Conservation (phyloP, 2,888 invertebrate genomes). For the Syrphus vitripennis region DNA sequence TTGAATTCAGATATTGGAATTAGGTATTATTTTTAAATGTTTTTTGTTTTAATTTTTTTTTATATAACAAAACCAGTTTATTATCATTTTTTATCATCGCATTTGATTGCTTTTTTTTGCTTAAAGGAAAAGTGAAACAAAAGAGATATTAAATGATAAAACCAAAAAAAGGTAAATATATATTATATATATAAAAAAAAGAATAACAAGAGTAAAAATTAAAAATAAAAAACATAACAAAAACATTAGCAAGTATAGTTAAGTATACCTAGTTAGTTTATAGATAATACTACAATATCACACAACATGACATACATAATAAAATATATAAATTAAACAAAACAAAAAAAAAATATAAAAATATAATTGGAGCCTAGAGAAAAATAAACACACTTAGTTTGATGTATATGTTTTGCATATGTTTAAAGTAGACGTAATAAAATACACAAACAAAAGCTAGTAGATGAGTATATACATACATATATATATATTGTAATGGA, state of each 20-base stretch:
- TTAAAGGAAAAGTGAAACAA: slow-evolving; percentile 40
- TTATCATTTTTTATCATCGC: neutral
- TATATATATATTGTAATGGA: slow-evolving; percentile 61
- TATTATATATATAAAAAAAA: slow-evolving; percentile 67
- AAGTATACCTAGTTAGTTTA: slow-evolving; percentile 65
- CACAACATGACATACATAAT: slow-evolving; percentile 46
- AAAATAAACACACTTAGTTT: slow-evolving; percentile 64
- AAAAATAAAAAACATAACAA: slow-evolving; percentile 26
- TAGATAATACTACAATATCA: slow-evolving; percentile 63
- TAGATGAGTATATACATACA: slow-evolving; percentile 54
- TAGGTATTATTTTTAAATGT: neutral
- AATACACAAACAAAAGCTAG: slow-evolving; percentile 56
- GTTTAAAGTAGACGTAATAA: slow-evolving; percentile 62
- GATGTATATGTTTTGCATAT: slow-evolving; percentile 67
- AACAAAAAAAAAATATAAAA: slow-evolving; percentile 34
- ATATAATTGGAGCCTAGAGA: slow-evolving; percentile 49
- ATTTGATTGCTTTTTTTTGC: slow-evolving; percentile 56
- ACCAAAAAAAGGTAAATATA: slow-evolving; percentile 49
- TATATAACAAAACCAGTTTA: neutral
- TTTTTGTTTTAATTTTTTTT: neutral
- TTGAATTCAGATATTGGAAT: slow-evolving; percentile 26
- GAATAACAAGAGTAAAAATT: neutral
- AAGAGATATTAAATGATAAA: slow-evolving; percentile 53
- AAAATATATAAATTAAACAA: slow-evolving; percentile 48
- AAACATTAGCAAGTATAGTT: slow-evolving; percentile 56